A percentile compares a stretch with the other conserved stretches of the same genome.
These are phyloP conservation scores for Eilema caniola DNA, from an alignment of 2,888 invertebrate genomes.

Conservation along the genomic window DNA sequence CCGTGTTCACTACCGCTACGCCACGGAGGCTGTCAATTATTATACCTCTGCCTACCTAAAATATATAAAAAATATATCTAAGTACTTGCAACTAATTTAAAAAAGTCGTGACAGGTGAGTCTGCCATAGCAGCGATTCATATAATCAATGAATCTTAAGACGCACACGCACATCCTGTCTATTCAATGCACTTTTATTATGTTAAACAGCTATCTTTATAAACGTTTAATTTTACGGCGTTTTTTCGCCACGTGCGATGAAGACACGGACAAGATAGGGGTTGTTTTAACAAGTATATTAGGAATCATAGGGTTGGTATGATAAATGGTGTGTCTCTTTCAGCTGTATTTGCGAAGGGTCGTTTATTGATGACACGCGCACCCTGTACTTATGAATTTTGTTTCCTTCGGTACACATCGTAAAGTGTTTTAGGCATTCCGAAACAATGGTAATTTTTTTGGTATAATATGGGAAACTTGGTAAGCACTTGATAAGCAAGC, in stretches of 20 bases:
- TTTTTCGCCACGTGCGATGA: slow-evolving; percentile 65
- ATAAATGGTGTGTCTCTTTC: slow-evolving; percentile 84
- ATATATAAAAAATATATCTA: background rate
- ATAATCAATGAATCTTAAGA: slow-evolving; percentile 58
- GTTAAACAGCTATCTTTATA: slow-evolving; percentile 81
- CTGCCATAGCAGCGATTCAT: slow-evolving; percentile 64
- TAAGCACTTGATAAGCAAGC: background rate
- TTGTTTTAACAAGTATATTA: slow-evolving; percentile 86
- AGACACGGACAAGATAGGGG: slow-evolving; percentile 82
- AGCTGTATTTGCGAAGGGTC: slow-evolving; percentile 78
- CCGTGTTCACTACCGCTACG: too few relatives aligned
- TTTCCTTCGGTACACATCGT: slow-evolving; percentile 55
- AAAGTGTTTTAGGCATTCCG: background rate
- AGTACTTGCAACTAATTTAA: slow-evolving; percentile 13
- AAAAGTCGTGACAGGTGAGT: slow-evolving; percentile 68
- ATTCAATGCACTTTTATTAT: slow-evolving; percentile 80
- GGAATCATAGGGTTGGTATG: slow-evolving; percentile 80
- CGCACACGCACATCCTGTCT: slow-evolving; percentile 75
- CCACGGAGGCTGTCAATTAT: too few relatives aligned
- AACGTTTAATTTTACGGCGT: slow-evolving; percentile 76
- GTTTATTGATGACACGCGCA: slow-evolving; percentile 82
- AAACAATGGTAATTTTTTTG: background rate
- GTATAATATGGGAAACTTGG: background rate
- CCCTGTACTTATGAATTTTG: slow-evolving; percentile 63
- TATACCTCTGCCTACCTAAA: background rate